These are phyloP conservation scores for Indri indri DNA, from an alignment of 2,113 vertebrate genomes.

Conservation along the genomic window DNA sequence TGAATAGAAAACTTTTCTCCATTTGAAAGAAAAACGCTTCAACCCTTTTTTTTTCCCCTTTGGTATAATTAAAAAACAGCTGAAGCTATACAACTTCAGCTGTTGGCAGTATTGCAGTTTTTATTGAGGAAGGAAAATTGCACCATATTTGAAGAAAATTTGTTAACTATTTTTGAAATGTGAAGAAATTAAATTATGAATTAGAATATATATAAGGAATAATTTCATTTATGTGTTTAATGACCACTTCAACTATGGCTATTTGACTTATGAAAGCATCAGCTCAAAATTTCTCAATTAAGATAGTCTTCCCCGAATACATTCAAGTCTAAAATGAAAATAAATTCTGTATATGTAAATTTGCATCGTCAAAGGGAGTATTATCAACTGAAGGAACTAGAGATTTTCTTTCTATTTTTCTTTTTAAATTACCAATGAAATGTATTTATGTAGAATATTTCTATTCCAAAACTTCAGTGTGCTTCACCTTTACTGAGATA, in stretches of 20 bases:
- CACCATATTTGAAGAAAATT: not conserved
- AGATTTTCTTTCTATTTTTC: not conserved
- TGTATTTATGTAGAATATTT: not conserved
- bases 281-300: not conserved
- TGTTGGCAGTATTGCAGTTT: not conserved
- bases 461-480: not conserved
- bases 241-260: not conserved
- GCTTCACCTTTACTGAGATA: not conserved
- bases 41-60: not conserved
- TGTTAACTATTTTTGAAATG: conserved; percentile 32
- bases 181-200: not conserved
- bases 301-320: not conserved
- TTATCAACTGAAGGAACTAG: not conserved
- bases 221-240: not conserved
- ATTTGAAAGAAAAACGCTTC: not conserved
- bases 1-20: not conserved
- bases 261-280: not conserved
- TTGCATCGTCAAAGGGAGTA: not conserved
- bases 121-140: conserved; percentile 12
- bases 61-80: conserved; percentile 32
- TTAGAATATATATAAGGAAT: not conserved
- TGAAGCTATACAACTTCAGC: not conserved
- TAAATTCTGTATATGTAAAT: not conserved
- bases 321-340: not conserved
- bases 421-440: not conserved